These are phyloP conservation scores for Corythoichthys haematopterus DNA, from an alignment of 2,113 vertebrate genomes.

Conservation along the genomic window DNA sequence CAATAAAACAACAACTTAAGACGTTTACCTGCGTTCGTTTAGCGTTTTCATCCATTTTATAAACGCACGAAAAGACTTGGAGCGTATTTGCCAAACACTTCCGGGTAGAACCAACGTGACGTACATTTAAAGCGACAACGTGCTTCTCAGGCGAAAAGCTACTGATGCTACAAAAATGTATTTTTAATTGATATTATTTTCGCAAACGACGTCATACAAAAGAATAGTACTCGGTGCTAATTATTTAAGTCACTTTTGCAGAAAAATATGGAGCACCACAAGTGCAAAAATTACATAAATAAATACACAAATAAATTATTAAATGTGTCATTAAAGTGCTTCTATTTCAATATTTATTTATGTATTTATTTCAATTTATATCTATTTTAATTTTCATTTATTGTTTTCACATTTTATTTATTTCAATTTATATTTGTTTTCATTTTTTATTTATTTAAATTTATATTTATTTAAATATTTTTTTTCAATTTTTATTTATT, in stretches of 20 bases:
- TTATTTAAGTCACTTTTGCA: background rate
- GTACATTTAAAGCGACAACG: no score
- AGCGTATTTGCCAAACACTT: background rate
- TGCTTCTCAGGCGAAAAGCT: no score
- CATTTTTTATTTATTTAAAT: no score
- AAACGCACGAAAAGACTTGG: background rate
- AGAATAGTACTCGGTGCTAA: background rate
- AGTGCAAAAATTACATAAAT: no score
- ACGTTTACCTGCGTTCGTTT: slow-evolving; percentile 11
- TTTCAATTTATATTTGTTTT: no score
- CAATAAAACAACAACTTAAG: fast-evolving
- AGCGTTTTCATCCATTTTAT: background rate
- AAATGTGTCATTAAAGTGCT: no score
- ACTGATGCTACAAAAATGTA: background rate
- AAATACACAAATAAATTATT: no score
- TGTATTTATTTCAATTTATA: background rate
- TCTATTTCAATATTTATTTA: no score
- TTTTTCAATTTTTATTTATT: no score
- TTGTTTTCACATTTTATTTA: no score
- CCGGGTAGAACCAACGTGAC: slow-evolving; percentile 1
- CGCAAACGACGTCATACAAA: background rate
- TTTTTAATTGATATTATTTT: background rate
- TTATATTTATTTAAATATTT: no score
- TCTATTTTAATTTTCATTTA: background rate
- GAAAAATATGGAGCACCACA: background rate